Evolutionary conservation across 2,888 invertebrate genomes (phyloP), one percentile per base, ranked within the genome.

Genomic region (Lottia gigantea): DNA sequence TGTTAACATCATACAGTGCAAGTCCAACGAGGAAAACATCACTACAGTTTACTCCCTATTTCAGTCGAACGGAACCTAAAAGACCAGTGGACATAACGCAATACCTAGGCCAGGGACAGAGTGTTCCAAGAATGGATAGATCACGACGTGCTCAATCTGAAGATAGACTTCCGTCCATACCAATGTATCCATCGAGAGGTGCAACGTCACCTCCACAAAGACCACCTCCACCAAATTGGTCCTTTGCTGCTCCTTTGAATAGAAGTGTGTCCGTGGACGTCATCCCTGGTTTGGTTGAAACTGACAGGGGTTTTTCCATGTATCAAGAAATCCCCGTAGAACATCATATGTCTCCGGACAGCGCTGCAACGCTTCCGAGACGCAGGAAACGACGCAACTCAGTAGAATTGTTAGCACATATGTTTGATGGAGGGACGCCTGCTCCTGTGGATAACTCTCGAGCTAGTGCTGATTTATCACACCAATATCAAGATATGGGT

Each of bases 201-300:
- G 12, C 55, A 0, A 40, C 7, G 40, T 55, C 55, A 12, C 23
- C 23, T n/a, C 55, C 55, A 12, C 55, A 55, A 23, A 23, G 23
- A 19, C 23, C 19, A 11, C 23, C 19, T 11, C 55, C 55, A 4
- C 55, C 55, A 11, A 40, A 40, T 11, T 40, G 40, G 40, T 40
- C 40, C 11, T 40, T 40, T 11, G 40, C 40, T 40, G 40, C 40
- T 40, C 14, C 55, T 12, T 55, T 55, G 23, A 19, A 55, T 55
- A 55, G 55, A 55, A 55, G 55, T 19, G 55, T 55, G 19, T 55
- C 55, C 8, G 55, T 55, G 19, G 55, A 55, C 23, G 55, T 55
- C 23, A 23, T 55, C 14, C 55, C 55, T 55, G 14, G 55, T 2
- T 55, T 55, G 14, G 19, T 55, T 55, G 55, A 55, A 23, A 55